phyloP scores from a whole-genome alignment of 2,797 vertebrate species.

The Peromyscus nudipes region DNA sequence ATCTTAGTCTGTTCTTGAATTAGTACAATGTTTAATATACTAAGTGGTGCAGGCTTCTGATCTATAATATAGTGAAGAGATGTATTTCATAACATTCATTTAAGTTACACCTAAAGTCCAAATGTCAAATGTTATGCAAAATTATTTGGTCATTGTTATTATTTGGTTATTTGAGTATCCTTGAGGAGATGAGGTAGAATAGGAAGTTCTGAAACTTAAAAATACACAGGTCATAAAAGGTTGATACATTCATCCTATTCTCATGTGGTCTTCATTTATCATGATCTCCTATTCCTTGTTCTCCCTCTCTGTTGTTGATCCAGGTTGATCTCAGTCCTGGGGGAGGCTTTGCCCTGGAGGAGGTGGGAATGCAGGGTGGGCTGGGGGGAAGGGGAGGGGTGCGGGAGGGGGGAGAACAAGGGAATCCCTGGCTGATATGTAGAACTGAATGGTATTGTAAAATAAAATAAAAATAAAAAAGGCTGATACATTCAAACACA shows the following conservation, averaged over 20 bases:
- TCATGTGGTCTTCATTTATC: no score
- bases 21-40: background rate
- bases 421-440: no score
- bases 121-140: background rate
- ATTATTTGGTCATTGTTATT: background rate
- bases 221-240: background rate
- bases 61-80: background rate
- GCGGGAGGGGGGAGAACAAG: no score
- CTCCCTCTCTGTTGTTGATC: no score
- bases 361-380: no score
- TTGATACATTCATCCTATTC: background rate
- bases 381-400: no score
- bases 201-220: background rate
- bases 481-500: background rate
- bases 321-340: no score
- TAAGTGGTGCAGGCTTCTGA: background rate
- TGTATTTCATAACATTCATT: background rate
- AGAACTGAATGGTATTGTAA: no score
- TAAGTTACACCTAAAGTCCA: constrained; percentile 5
- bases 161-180: background rate
- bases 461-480: no score
- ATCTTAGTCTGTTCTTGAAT: background rate
- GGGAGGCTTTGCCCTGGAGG: no score
- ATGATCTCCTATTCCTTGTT: no score
- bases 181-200: background rate